A percentile compares a stretch with the other conserved stretches of the same genome.
Conservation (phyloP, 2,113 vertebrate genomes). For the Struthidea cinerea region DNA sequence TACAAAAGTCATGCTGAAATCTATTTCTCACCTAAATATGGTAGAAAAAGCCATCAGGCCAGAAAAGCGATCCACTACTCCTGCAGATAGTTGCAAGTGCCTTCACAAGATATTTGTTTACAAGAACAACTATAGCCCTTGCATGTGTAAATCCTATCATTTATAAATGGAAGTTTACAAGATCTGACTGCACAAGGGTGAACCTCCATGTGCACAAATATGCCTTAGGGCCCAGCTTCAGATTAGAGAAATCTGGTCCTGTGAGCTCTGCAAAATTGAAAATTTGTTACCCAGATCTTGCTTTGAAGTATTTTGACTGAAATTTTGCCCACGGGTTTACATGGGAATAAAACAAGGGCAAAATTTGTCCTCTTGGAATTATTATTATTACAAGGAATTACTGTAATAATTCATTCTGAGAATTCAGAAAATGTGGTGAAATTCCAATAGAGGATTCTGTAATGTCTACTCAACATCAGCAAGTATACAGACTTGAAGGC, state of each 20-base stretch:
- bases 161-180: not conserved
- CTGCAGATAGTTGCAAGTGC: not conserved
- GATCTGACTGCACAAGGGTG: not conserved
- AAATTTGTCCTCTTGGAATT: not conserved
- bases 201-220: not conserved
- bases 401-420: not conserved
- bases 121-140: not conserved
- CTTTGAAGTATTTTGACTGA: not conserved
- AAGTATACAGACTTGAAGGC: not conserved
- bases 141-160: not conserved
- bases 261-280: not conserved
- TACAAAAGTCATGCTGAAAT: not conserved
- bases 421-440: not conserved
- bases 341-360: not conserved
- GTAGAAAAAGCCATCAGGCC: not conserved
- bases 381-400: not conserved
- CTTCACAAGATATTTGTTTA: not conserved
- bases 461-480: not conserved
- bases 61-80: not conserved
- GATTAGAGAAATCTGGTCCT: not conserved
- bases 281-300: not conserved
- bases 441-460: not conserved
- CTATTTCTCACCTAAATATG: not conserved
- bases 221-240: not conserved
- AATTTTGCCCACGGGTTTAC: not conserved